phyloP scores from a whole-genome alignment of 2,797 vertebrate genomes.

The Eleutherodactylus coqui region DNA sequence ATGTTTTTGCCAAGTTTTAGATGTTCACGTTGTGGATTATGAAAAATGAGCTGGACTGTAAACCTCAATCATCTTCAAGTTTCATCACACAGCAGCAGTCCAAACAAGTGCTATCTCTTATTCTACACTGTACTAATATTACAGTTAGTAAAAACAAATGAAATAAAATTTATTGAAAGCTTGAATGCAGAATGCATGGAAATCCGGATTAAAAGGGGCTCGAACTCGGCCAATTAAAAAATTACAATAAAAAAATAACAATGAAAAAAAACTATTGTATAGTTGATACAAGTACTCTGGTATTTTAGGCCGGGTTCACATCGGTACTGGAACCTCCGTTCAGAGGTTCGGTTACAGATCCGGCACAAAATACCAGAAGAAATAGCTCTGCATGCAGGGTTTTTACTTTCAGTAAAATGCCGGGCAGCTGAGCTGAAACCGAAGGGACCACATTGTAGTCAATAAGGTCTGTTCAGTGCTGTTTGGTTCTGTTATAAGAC shows the following conservation, averaged over 20 bases:
- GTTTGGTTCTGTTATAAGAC: no score
- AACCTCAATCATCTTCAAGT: conserved; percentile 26
- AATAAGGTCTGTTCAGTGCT: no score
- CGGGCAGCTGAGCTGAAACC: no score
- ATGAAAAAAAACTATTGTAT: no score
- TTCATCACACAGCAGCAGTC: not conserved
- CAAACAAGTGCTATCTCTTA: not conserved
- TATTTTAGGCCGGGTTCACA: no score
- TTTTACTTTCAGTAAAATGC: no score
- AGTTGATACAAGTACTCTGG: not conserved
- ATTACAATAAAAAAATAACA: no score
- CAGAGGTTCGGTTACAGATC: no score
- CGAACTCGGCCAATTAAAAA: not conserved
- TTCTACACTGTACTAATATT: not conserved
- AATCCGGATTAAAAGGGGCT: not conserved
- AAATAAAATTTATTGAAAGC: not conserved
- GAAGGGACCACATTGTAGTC: no score
- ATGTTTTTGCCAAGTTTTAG: conserved; percentile 9
- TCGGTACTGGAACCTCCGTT: no score
- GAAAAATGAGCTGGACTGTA: conserved; percentile 13
- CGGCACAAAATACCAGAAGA: no score
- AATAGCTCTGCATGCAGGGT: no score
- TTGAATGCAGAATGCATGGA: not conserved
- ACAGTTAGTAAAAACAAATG: not conserved
- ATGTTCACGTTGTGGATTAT: not conserved